Evolutionary conservation across 92 coral and sea anemone genomes (phyloP), one percentile per base, ranked within the genome.

Genomic region (Ricordea florida): DNA sequence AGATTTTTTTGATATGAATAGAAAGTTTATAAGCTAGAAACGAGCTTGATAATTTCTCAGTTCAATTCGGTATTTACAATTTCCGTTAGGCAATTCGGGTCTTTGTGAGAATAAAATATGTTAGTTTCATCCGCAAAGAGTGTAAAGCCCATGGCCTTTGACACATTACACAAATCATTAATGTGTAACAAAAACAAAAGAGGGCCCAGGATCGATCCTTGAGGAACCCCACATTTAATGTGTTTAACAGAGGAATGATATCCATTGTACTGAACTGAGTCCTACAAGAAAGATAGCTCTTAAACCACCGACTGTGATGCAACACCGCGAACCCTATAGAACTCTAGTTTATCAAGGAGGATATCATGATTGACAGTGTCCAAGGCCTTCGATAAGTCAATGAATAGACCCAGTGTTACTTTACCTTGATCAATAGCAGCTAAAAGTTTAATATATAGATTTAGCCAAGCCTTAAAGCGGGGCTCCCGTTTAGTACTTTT

Each of bases 101-200:
- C 25, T 16, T 14, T 17, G 20, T 31, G 66, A 69, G 10, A 65
- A 22, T 16, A 65, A 41, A 24, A 40, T 10, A 44, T n/a, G n/a
- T 25, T 65, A 16, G 58, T 13, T 13, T 66, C 74, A 40, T 66
- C 59, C 5, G 74, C 74, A 66, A 66, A 66, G 8, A 66, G 57
- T 41, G 10, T 26, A 20, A 45, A 66, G 15, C 26, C 61, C 34
- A 47, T 14, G 0, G 49, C 36, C 42, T 66, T 27, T 26, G 62
- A 66, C 42, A 43, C 74, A 66, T 45, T 28, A 21, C 60, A 25
- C 52, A 66, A n/a, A 33, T 45, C 74, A 22, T 26, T 66, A 16
- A 45, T 65, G 38, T 66, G 45, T 6, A 66, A 27, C 14, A 66
- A 35, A 27, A 25, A 66, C 52, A 66, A 24, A 1, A 66, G 10